Percentiles rank a stretch among this genome's conserved stretches.
phyloP scores from a whole-genome alignment of 2,888 invertebrate species.

The Neuroscelio doddi region DNA sequence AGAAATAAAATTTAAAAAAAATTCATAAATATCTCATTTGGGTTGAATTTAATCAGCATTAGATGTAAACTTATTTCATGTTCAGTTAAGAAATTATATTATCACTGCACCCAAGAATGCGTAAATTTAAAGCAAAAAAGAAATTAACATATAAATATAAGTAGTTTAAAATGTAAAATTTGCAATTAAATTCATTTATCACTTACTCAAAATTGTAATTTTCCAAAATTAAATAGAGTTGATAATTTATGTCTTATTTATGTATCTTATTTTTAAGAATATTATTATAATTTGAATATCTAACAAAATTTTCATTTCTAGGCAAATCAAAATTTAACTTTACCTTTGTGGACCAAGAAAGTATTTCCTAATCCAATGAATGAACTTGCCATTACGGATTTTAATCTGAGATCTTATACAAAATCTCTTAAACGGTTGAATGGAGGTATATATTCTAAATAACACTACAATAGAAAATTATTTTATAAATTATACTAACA shows the following conservation, averaged over 20 bases:
- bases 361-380: conserved; percentile 69
- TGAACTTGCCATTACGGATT: conserved; percentile 68
- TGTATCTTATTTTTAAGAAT: conserved; percentile 21
- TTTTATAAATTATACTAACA: not conserved
- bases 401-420: conserved; percentile 67
- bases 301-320: conserved; percentile 30
- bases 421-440: conserved; percentile 67
- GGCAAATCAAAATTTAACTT: conserved; percentile 62
- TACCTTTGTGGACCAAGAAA: conserved; percentile 72
- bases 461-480: not conserved
- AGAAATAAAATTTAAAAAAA: too few species aligned
- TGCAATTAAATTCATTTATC: too few species aligned
- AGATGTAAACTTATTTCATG: too few species aligned
- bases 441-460: conserved; percentile 61
- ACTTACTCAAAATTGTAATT: too few species aligned
- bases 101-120: too few species aligned
- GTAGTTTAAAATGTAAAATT: too few species aligned
- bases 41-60: too few species aligned
- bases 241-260: not conserved
- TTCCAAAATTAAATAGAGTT: too few species aligned
- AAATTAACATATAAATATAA: too few species aligned
- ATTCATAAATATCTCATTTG: too few species aligned
- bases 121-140: too few species aligned
- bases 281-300: conserved; percentile 7
- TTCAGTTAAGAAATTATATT: too few species aligned